Percentiles rank a stretch among this genome's conserved stretches.
Conservation (phyloP, 2,888 invertebrate genomes). For the Strigamia maritima region DNA sequence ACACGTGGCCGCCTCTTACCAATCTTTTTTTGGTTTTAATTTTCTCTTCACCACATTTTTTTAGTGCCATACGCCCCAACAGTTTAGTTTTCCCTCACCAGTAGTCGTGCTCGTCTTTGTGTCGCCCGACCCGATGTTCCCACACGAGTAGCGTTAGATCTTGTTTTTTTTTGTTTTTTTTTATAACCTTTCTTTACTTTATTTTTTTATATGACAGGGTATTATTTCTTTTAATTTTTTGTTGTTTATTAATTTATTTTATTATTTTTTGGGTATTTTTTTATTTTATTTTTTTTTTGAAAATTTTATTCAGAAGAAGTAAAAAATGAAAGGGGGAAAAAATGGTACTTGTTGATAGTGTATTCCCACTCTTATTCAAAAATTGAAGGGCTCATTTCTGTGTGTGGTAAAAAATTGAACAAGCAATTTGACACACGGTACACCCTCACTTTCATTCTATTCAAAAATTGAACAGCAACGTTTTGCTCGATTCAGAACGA, state of each 20-base stretch:
- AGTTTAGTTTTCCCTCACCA: conserved; percentile 4
- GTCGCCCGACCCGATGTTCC: not conserved
- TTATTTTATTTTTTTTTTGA: not conserved
- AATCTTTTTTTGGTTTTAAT: not conserved
- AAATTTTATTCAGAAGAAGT: not conserved
- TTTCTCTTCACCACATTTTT: not conserved
- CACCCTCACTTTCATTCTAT: conserved; percentile 19
- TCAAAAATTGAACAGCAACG: conserved; percentile 17
- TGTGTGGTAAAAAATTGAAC: conserved; percentile 9
- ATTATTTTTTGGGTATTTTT: not conserved
- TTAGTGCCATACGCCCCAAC: not conserved
- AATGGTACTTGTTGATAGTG: not conserved
- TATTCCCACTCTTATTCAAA: conserved; percentile 29
- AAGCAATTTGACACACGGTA: conserved; percentile 13
- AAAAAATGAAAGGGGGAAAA: not conserved
- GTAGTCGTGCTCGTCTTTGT: not conserved
- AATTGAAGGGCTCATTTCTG: conserved; percentile 12
- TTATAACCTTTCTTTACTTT: no score
- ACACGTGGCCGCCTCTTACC: not conserved
- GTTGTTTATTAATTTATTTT: not conserved
- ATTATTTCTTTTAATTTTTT: no score
- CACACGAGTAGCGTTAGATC: not conserved
- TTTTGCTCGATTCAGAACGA: conserved; percentile 17
- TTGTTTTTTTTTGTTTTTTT: not conserved
- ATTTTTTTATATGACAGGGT: no score